Percentiles rank a stretch among this genome's conserved stretches.
Conservation (phyloP, 2,797 vertebrate genomes). For the Platyrinchus mystaceus region DNA sequence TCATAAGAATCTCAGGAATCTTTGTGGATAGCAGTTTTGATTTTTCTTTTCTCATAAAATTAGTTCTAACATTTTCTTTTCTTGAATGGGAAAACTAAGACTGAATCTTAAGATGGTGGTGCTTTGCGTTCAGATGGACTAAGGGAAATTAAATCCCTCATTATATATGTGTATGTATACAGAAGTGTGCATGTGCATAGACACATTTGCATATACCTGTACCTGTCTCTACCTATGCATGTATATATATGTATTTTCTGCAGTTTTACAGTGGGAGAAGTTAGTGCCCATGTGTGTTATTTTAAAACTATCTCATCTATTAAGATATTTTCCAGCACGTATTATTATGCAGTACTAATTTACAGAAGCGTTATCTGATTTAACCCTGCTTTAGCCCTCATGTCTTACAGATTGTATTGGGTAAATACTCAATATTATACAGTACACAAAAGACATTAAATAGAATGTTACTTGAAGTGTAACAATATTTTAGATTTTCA, state of each 20-base stretch:
- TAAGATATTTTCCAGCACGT: background rate
- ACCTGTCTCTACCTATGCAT: background rate
- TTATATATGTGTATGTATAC: conserved; percentile 17
- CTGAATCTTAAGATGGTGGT: conserved; percentile 15
- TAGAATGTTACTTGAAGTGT: conserved; percentile 68
- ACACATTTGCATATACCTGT: background rate
- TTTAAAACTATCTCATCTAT: conserved; percentile 10
- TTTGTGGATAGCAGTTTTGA: conserved; percentile 73
- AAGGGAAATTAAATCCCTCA: conserved; percentile 60
- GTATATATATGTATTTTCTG: background rate
- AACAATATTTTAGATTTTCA: conserved; percentile 71
- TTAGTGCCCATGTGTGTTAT: background rate
- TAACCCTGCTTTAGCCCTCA: conserved; percentile 50
- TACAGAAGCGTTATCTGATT: conserved; percentile 51
- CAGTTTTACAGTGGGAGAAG: background rate
- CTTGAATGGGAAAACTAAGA: background rate
- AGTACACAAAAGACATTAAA: conserved; percentile 58
- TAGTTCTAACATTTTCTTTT: conserved; percentile 56
- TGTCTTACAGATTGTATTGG: conserved; percentile 49
- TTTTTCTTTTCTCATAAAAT: conserved; percentile 71
- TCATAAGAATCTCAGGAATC: conserved; percentile 79
- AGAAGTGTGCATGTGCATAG: background rate
- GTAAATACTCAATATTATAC: conserved; percentile 51
- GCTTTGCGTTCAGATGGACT: conserved; percentile 60
- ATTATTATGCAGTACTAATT: conserved; percentile 26